A percentile compares a stretch with the other conserved stretches of the same genome.
Conservation (phyloP, 2,797 vertebrate genomes). For the Xenopus petersii region DNA sequence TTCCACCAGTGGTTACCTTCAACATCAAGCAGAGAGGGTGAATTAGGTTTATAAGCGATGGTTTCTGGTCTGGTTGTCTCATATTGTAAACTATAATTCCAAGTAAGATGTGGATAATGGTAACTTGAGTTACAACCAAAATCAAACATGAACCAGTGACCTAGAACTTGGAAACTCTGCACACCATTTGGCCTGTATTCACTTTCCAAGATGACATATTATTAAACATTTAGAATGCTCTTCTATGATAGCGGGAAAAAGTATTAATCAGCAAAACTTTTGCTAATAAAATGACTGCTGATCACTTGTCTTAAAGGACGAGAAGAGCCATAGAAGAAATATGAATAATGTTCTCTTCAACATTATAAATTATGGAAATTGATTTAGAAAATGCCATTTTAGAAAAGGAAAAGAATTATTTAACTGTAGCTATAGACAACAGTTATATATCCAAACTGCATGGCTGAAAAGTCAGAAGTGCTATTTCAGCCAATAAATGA, state of each 20-base stretch:
- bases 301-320: slow-evolving; percentile 10
- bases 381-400: too few species aligned
- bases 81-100: slow-evolving; percentile 13
- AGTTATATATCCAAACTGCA: too few species aligned
- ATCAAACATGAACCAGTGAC: slow-evolving; percentile 5
- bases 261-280: slow-evolving; percentile 12
- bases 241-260: not conserved
- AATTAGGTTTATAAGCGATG: not conserved
- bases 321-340: too few species aligned
- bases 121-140: slow-evolving; percentile 2
- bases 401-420: too few species aligned
- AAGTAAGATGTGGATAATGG: not conserved
- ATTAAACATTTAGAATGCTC: slow-evolving; percentile 3
- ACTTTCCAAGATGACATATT: slow-evolving; percentile 7
- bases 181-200: not conserved
- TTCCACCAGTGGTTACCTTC: too few species aligned
- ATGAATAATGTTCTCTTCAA: too few species aligned
- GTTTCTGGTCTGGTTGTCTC: not conserved
- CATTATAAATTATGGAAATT: too few species aligned
- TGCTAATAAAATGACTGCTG: slow-evolving; percentile 6
- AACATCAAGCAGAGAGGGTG: not conserved
- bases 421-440: too few species aligned
- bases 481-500: too few species aligned
- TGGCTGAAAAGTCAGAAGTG: too few species aligned
- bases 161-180: slow-evolving; percentile 14